A percentile compares a stretch with the other conserved stretches of the same genome.
Evolutionary conservation across 2,888 invertebrate species (phyloP).

Genomic region (Thereva unica): DNA sequence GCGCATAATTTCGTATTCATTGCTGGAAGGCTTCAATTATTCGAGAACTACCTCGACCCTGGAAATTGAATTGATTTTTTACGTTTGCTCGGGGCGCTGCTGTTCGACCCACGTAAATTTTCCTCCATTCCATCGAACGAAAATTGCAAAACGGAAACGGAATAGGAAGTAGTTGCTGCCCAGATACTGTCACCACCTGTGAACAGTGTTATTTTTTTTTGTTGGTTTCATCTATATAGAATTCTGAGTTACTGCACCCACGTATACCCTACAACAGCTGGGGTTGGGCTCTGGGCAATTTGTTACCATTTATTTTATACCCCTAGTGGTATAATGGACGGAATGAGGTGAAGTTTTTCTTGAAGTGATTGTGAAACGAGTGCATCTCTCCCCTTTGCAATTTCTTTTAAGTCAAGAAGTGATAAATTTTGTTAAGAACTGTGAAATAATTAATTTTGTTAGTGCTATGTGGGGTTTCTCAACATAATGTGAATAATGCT

Average conservation of each 20-base stretch:
- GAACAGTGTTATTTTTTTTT: slow-evolving; percentile 19
- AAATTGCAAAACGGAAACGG: slow-evolving; percentile 23
- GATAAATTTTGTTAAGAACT: too few species aligned
- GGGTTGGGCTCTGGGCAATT: slow-evolving; percentile 15
- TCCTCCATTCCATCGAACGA: background rate
- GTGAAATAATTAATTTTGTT: too few species aligned
- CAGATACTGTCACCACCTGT: slow-evolving; percentile 33
- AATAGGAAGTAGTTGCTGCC: slow-evolving; percentile 26
- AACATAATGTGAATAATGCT: too few species aligned
- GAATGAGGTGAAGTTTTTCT: too few species aligned
- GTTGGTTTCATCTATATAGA: background rate
- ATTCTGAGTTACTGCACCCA: background rate
- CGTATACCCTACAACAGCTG: slow-evolving; percentile 19
- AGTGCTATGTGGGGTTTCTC: too few species aligned
- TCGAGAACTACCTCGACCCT: too few species aligned
- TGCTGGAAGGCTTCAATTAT: too few species aligned
- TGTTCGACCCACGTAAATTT: background rate
- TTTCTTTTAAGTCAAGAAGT: too few species aligned
- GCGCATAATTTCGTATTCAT: too few species aligned
- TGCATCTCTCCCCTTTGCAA: too few species aligned
- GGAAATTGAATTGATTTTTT: slow-evolving; percentile 13
- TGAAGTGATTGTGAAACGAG: too few species aligned
- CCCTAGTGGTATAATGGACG: too few species aligned
- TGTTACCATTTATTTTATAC: slow-evolving; percentile 22
- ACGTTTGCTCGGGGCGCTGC: background rate